These are phyloP conservation scores for Lordiphosa andalusiaca DNA, from an alignment of 2,888 invertebrate genomes.

Conservation along the genomic window DNA sequence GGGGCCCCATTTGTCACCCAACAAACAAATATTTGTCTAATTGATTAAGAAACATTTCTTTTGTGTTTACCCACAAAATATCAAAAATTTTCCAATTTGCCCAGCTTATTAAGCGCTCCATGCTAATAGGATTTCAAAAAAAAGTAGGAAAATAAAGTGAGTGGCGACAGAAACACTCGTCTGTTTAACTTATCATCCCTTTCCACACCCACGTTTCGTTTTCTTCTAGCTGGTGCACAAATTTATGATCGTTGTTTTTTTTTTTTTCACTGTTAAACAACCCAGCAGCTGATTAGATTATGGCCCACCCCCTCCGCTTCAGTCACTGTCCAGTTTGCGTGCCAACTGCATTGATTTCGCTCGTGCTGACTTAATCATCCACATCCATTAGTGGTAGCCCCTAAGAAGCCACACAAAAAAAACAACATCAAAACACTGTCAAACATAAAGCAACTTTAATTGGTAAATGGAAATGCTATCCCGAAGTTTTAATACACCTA, in stretches of 20 bases:
- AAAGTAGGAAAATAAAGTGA: background rate
- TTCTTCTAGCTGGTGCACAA: constrained; percentile 3
- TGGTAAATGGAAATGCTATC: too few relatives aligned
- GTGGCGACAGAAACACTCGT: background rate
- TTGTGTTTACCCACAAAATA: constrained; percentile 5
- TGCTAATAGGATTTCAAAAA: constrained; percentile 50
- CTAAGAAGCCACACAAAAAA: too few relatives aligned
- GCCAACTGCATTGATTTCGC: too few relatives aligned
- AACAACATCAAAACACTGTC: too few relatives aligned
- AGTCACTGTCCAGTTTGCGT: too few relatives aligned
- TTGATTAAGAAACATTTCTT: constrained; percentile 45
- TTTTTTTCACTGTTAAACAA: constrained; percentile 3
- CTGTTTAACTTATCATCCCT: too few relatives aligned
- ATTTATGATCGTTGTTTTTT: constrained; percentile 9
- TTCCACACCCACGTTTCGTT: background rate
- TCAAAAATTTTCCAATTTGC: constrained; percentile 61
- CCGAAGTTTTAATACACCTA: too few relatives aligned
- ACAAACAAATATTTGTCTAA: constrained; percentile 57
- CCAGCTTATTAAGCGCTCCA: constrained; percentile 48
- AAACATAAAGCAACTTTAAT: too few relatives aligned
- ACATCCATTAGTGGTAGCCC: too few relatives aligned
- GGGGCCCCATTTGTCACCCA: too few relatives aligned
- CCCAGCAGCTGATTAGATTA: constrained; percentile 11
- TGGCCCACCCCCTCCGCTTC: background rate
- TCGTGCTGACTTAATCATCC: too few relatives aligned